Base-by-base conservation (phyloP, 64 coral and sea anemone genomes). In the Montipora foliosa region DNA sequence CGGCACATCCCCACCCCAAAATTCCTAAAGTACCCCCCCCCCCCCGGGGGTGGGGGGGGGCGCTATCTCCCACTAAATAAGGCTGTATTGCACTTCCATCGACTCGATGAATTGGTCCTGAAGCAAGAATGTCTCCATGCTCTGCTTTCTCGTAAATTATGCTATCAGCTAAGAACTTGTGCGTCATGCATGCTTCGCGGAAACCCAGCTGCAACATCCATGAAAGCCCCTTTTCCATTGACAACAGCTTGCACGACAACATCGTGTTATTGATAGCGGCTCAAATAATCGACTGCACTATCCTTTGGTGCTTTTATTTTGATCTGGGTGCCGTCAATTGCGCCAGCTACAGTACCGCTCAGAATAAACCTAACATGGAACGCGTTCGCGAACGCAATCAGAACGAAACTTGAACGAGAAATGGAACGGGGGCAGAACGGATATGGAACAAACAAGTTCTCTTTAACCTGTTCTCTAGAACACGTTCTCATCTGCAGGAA, bases 261-360 rank as follows among this genome's bases (percentile, higher is more conserved):
- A 79, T 80, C 52, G 37, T 90, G 57, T 78, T 90, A 75, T 19
- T 89, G 87, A 61, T 67, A 90, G 5, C 88, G 51, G 29, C 75
- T 79, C 11, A 79, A 90, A 47, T 90, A 90, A 64, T 79, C 69
- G 11, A 22, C 88, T n/a, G 52, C 55, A 11, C 88, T 90, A 47
- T 90, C 88, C 53, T 90, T 79, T n/a, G 88, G 88, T 14, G 88
- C 76, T 89, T 59, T 89, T 59, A 78, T 89, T 89, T 77, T 89
- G 20, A 77, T 89, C 25, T 89, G 72, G 14, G 74, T 78, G 14
- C 71, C 87, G 59, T 89, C 72, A 6, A 89, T 89, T 52, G 69
- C 73, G 59, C 52, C 88, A n/a, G n/a, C n/a, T n/a, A n/a, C n/a
- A n/a, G n/a, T n/a, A n/a, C n/a, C n/a, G n/a, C n/a, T n/a, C n/a